Evolutionary conservation across 2,888 invertebrate species (phyloP).

Genomic region (Trisateles emortualis): DNA sequence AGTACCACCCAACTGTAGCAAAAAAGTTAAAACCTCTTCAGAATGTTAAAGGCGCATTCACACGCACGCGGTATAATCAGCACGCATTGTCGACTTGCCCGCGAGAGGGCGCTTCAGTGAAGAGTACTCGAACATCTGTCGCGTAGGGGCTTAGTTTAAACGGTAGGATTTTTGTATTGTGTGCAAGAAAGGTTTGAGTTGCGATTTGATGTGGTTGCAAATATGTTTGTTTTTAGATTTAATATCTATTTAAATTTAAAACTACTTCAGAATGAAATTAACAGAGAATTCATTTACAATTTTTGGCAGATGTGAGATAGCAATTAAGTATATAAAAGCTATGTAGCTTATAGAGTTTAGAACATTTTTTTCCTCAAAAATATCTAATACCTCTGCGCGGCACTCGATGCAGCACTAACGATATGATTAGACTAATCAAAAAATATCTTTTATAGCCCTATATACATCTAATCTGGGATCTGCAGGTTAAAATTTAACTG

Average conservation of each 20-base stretch:
- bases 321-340: too few species aligned
- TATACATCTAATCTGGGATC: too few species aligned
- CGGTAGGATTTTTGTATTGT: constrained; percentile 50
- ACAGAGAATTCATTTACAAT: too few species aligned
- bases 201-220: constrained; percentile 12
- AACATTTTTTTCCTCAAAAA: too few species aligned
- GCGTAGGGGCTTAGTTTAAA: constrained; percentile 54
- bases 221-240: constrained; percentile 12
- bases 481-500: too few species aligned
- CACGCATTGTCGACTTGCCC: constrained; percentile 58
- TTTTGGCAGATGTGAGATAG: too few species aligned
- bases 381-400: too few species aligned
- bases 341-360: too few species aligned
- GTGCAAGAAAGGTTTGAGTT: constrained; percentile 29
- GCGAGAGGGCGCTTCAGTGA: constrained; percentile 63
- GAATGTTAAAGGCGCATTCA: constrained; percentile 52
- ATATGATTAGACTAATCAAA: too few species aligned
- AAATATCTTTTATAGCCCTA: too few species aligned
- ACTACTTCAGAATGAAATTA: too few species aligned
- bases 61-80: constrained; percentile 55
- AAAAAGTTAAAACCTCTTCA: constrained; percentile 50
- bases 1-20: constrained; percentile 34
- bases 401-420: too few species aligned
- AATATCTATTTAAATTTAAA: not conserved
- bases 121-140: constrained; percentile 77